Base-by-base conservation (phyloP, 2,113 vertebrate species). In the Puma concolor region DNA sequence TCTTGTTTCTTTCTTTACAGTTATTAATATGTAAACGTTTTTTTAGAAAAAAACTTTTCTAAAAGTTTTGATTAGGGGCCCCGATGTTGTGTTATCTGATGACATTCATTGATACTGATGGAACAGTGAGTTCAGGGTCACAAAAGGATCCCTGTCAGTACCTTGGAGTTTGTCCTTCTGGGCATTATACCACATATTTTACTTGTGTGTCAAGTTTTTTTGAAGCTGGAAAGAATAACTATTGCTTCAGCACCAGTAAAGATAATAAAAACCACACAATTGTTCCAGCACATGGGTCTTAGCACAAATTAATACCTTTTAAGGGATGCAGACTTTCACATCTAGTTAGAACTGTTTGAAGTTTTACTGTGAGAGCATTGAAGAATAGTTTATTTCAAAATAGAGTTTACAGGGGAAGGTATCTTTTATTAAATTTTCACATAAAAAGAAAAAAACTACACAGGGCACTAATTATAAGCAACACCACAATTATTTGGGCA, bases 401-500 rank as follows among this genome's bases (percentile, higher is more conserved):
- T 36, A 95, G 88, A 50, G 33, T 69, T 63, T 97, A 86, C 60
- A 96, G 95, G 98, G 94, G 60, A 96, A 77, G 93, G 72, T 21
- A 92, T 98, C 97, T 97, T 98, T 98, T 98, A 98, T 95, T 94
- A 85, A 97, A 92, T 91, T 94, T 97, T 63, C 60, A 97, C 97
- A 97, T 92, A 29, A 27, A 50, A 84, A 97, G 97, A 96, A 98
- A 97, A 94, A 95, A 98, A 90, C 80, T 97, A 44, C 72, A 96
- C 95, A 96, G 71, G 12, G 19, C 13, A 82, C 71, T 2, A 1
- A 93, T 96, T 97, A 92, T 85, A 95, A 97, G 84, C 81, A 98
- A 96, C 57, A 95, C 50, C 84, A 92, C 87, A 97, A 91, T 96
- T 64, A 95, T 85, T 50, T 17, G 17, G 91, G 80, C 67, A 84